Evolutionary conservation across 53 echinoderm and acorn worm genomes (phyloP), one percentile per base, ranked within the genome.

Genomic region (Henricia sp.): DNA sequence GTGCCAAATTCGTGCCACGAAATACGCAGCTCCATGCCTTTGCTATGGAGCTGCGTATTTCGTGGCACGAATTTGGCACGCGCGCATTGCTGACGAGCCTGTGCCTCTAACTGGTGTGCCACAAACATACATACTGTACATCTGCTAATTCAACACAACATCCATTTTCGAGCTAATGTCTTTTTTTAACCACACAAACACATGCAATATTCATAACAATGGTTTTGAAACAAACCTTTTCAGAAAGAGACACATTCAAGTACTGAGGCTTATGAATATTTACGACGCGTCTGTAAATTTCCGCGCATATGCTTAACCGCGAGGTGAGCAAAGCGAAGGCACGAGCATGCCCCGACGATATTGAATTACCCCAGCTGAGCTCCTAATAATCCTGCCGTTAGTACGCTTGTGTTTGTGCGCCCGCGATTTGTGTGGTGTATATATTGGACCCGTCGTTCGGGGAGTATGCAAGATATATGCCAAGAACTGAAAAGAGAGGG

Each of bases 191-290:
- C n/a, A n/a, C n/a, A n/a, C n/a, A n/a, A n/a, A n/a, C n/a, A n/a
- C n/a, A n/a, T n/a, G n/a, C n/a, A n/a, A n/a, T n/a, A n/a, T n/a
- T n/a, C n/a, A n/a, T n/a, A n/a, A n/a, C n/a, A n/a, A n/a, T n/a
- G n/a, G n/a, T n/a, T n/a, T n/a, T n/a, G n/a, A n/a, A n/a, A n/a
- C n/a, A n/a, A n/a, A n/a, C n/a, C n/a, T n/a, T n/a, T n/a, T n/a
- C n/a, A n/a, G n/a, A n/a, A n/a, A n/a, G n/a, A n/a, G 29, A 48
- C 46, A 46, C 50, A 48, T 32, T 12, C 33, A 46, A 44, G 50
- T 71, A 71, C 50, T 35, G 48, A 71, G 4, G 51, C 63, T 80
- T 8, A 23, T 80, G 80, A 62, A 80, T 80, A 80, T 80, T 37
- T 64, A 80, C 13, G 64, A 64, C 43, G 10, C 52, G 3, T 39